Conservation (phyloP, 2,888 invertebrate genomes). For the Mythimna albipuncta region DNA sequence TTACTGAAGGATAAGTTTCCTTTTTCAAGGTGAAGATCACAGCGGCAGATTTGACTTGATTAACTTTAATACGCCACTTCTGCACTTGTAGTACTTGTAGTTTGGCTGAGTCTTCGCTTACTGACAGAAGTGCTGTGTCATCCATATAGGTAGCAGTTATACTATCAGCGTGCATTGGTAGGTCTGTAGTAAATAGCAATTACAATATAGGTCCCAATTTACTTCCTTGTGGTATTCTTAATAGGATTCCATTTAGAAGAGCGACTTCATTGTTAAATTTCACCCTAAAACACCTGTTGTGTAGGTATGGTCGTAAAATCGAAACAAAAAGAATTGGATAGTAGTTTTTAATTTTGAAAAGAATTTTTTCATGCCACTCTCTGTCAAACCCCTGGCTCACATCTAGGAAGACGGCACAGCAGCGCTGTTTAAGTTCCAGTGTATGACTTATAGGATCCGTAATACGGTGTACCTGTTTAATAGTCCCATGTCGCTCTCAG, state of each 20-base stretch:
- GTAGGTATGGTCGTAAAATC: not conserved
- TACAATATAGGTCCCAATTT: not conserved
- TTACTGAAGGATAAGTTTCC: not conserved
- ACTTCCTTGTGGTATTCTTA: not conserved
- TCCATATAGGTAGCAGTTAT: not conserved
- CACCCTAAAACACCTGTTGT: not conserved
- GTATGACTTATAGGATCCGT: too few species aligned
- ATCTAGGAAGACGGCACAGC: not conserved
- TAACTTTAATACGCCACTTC: not conserved
- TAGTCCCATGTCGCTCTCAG: too few species aligned
- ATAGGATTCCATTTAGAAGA: not conserved
- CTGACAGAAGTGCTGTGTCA: too few species aligned
- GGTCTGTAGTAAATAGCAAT: not conserved
- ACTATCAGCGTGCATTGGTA: not conserved
- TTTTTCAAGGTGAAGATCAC: not conserved
- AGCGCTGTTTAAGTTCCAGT: not conserved
- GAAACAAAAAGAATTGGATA: too few species aligned
- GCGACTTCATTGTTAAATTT: not conserved
- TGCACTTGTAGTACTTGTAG: not conserved
- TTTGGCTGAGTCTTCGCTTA: too few species aligned
- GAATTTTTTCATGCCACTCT: not conserved
- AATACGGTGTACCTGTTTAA: too few species aligned
- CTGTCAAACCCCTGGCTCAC: not conserved
- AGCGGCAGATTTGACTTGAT: not conserved
- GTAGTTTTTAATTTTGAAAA: not conserved